Percentiles rank a stretch among this genome's conserved stretches.
phyloP scores from a whole-genome alignment of 2,797 vertebrate genomes.

The Phoxinus dragarum region DNA sequence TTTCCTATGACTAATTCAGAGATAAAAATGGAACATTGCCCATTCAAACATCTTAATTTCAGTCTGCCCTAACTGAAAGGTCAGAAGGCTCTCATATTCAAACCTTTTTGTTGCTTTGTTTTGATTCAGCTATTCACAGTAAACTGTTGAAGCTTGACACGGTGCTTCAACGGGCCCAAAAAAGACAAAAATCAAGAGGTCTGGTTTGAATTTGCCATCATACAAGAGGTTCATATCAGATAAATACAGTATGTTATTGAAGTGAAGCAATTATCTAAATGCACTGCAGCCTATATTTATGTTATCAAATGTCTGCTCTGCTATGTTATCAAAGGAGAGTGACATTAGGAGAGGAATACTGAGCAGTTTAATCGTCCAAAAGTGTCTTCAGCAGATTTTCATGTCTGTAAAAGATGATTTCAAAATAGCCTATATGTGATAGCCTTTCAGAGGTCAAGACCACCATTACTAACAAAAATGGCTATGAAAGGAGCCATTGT shows the following conservation, averaged over 20 bases:
- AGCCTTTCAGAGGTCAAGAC: neutral
- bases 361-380: constrained; percentile 4
- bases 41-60: constrained; percentile 35
- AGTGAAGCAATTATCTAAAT: constrained; percentile 40
- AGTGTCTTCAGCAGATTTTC: constrained; percentile 5
- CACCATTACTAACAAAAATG: constrained; percentile 4
- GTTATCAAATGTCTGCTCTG: constrained; percentile 45
- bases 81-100: constrained; percentile 34
- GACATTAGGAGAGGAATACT: constrained; percentile 13
- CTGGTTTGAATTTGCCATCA: constrained; percentile 23
- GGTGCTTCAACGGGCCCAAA: neutral
- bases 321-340: neutral
- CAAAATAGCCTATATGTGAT: constrained; percentile 16
- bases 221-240: constrained; percentile 30
- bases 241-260: constrained; percentile 42
- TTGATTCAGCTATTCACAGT: constrained; percentile 13
- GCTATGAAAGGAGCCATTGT: neutral
- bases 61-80: constrained; percentile 23
- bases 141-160: constrained; percentile 19
- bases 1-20: constrained; percentile 33
- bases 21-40: constrained; percentile 38
- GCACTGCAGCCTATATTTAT: constrained; percentile 31
- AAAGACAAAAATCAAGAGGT: neutral
- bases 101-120: constrained; percentile 32
- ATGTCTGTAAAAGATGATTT: constrained; percentile 21